Percentiles rank a stretch among this genome's conserved stretches.
Conservation (phyloP, 2,888 invertebrate genomes). For the Idaea biselata region DNA sequence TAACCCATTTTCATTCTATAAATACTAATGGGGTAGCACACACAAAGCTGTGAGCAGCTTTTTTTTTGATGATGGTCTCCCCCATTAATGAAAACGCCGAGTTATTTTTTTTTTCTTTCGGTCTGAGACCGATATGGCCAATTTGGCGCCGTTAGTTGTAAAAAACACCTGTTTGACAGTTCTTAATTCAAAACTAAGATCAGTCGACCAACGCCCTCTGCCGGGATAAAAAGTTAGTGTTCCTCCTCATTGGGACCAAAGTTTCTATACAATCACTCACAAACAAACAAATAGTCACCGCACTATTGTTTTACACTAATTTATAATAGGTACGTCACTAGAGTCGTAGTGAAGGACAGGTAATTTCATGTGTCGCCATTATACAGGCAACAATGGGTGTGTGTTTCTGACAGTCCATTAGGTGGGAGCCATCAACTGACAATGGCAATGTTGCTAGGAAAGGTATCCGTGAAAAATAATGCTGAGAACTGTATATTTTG, state of each 20-base stretch:
- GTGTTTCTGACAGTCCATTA: slow-evolving; percentile 72
- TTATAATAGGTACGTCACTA: slow-evolving; percentile 50
- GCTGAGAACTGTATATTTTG: slow-evolving; percentile 6
- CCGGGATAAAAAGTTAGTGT: no score
- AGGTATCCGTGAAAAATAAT: slow-evolving; percentile 13
- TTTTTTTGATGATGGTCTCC: no score
- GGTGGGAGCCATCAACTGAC: slow-evolving; percentile 47
- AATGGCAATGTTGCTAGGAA: slow-evolving; percentile 30
- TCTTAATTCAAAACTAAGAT: no score
- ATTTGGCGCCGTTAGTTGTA: no score
- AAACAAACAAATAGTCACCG: slow-evolving; percentile 3
- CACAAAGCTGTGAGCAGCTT: no score
- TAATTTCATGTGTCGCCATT: slow-evolving; percentile 64
- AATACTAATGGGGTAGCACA: no score
- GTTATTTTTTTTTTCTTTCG: no score
- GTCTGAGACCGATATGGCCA: no score
- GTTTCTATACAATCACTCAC: background rate
- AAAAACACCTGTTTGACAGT: no score
- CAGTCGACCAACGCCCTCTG: no score
- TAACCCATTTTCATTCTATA: no score
- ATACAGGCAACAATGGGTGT: slow-evolving; percentile 63
- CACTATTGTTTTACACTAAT: slow-evolving; percentile 46
- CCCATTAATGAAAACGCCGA: no score
- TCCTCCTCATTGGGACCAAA: background rate
- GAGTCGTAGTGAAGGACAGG: slow-evolving; percentile 56